Percentiles rank a stretch among this genome's conserved stretches.
Conservation (phyloP, 2,113 vertebrate species). For the Chaetura pelagica region DNA sequence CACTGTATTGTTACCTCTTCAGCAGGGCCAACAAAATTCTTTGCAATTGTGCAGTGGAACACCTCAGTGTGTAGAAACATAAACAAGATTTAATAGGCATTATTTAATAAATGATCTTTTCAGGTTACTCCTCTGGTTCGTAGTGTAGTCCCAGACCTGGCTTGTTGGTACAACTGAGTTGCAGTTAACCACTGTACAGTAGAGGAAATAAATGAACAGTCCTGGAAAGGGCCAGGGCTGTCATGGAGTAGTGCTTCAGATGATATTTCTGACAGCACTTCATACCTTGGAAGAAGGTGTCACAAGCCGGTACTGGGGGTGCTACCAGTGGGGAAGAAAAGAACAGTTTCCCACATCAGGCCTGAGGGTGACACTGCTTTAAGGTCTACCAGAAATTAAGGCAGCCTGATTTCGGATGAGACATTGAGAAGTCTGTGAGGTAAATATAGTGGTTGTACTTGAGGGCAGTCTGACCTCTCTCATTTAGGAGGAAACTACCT, state of each 20-base stretch:
- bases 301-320: no score
- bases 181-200: not conserved
- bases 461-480: not conserved
- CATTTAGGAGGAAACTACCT: not conserved
- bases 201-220: not conserved
- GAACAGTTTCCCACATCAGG: no score
- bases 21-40: not conserved
- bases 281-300: not conserved
- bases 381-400: not conserved
- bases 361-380: not conserved
- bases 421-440: not conserved
- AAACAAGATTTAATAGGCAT: not conserved
- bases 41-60: not conserved
- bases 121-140: not conserved
- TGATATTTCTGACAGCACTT: not conserved
- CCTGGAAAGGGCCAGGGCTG: not conserved
- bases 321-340: no score
- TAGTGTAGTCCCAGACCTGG: no score
- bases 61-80: not conserved
- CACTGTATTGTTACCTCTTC: accelerated
- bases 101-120: not conserved
- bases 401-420: not conserved
- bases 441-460: not conserved
- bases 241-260: not conserved
- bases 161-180: not conserved